Percentiles rank a stretch among this genome's conserved stretches.
phyloP scores from a whole-genome alignment of 2,888 invertebrate species.

The Drosophila pseudotalamancana region DNA sequence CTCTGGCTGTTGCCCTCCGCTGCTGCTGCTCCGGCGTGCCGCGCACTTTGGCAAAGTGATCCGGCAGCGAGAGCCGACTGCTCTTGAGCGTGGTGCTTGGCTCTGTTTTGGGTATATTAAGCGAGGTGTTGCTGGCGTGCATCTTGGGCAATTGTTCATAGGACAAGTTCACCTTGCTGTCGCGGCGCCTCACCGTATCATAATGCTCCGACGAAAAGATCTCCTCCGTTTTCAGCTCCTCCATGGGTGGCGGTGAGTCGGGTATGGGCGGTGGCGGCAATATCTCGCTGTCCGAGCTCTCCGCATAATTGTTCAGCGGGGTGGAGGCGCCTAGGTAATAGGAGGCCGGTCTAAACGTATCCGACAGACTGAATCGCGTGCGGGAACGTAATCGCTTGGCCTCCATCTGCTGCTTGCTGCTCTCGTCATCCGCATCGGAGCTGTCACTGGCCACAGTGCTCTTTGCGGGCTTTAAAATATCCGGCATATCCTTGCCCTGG shows the following conservation, averaged over 20 bases:
- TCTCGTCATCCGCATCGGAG: constrained; percentile 92
- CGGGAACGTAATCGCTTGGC: constrained; percentile 88
- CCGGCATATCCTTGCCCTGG: constrained; percentile 86
- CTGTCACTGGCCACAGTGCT: constrained; percentile 86
- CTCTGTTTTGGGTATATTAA: constrained; percentile 80
- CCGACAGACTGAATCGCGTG: constrained; percentile 92
- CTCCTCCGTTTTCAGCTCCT: constrained; percentile 88
- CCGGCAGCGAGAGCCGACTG: constrained; percentile 83
- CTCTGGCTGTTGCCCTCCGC: constrained; percentile 19
- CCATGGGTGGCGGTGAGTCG: constrained; percentile 87
- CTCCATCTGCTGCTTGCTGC: constrained; percentile 90
- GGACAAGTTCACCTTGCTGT: constrained; percentile 81
- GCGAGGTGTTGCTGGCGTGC: constrained; percentile 83
- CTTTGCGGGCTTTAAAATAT: constrained; percentile 86
- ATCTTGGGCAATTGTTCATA: constrained; percentile 83
- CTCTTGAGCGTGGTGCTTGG: constrained; percentile 73
- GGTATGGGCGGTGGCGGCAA: constrained; percentile 92
- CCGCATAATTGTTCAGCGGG: constrained; percentile 88
- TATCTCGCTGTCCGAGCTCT: constrained; percentile 92
- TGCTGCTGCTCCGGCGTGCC: constrained; percentile 51
- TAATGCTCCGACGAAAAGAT: constrained; percentile 84
- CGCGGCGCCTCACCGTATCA: constrained; percentile 83
- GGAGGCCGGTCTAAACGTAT: constrained; percentile 94
- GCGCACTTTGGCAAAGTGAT: constrained; percentile 82
- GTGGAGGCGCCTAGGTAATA: constrained; percentile 92